phyloP scores from a whole-genome alignment of 2,113 vertebrate genomes.

The Semnopithecus entellus region DNA sequence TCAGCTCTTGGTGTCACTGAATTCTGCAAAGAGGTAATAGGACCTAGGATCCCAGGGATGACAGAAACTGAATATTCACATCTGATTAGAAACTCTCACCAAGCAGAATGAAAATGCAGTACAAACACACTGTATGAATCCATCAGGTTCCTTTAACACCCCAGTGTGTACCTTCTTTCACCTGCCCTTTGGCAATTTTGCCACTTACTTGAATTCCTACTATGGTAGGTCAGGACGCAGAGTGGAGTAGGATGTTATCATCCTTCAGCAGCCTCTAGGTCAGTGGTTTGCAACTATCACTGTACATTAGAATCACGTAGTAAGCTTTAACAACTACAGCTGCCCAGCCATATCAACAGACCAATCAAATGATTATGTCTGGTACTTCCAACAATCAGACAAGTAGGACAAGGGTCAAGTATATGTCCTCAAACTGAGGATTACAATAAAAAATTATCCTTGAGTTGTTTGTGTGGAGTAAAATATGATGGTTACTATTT shows the following conservation, averaged over 20 bases:
- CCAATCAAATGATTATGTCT: background rate
- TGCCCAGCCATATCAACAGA: background rate
- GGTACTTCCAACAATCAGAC: background rate
- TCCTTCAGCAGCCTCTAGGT: background rate
- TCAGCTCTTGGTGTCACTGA: background rate
- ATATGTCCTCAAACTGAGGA: background rate
- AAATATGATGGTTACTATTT: background rate
- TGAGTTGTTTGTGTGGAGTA: background rate
- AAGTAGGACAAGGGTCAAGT: background rate
- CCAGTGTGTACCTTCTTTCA: background rate
- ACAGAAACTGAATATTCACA: background rate
- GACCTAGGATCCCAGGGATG: background rate
- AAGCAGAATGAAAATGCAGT: background rate
- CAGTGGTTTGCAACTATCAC: background rate
- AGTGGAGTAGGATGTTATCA: background rate
- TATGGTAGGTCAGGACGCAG: background rate
- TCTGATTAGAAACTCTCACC: background rate
- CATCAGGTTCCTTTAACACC: background rate
- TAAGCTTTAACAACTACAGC: background rate
- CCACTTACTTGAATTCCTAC: conserved; percentile 8
- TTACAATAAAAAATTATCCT: background rate
- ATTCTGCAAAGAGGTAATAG: background rate
- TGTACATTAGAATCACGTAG: background rate
- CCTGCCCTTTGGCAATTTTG: background rate
- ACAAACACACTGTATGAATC: background rate